Base-by-base conservation (phyloP, 2,888 invertebrate genomes). In the Orthonychiurus folsomi region DNA sequence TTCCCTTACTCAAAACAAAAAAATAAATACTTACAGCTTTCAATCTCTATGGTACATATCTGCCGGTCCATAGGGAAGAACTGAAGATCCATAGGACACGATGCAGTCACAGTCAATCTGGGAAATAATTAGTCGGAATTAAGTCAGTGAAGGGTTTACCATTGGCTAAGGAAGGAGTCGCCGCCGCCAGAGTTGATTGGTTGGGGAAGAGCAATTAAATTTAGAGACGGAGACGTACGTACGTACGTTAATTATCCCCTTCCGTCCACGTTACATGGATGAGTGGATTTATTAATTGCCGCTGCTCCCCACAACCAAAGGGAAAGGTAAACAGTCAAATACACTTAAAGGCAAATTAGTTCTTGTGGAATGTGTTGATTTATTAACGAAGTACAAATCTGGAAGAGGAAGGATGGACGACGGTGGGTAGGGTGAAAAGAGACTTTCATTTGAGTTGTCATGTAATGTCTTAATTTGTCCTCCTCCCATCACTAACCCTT, bases 31-130 rank as follows among this genome's bases (percentile, higher is more conserved):
- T 73, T 67, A 73, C 73, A 73, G 69, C 71, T 71, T 71, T 73
- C 73, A 68, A 73, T 73, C 69, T 73, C 72, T 66, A 73, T 72
- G 66, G 69, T 73, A 69, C 73, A 73, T 65, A 72, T 71, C 64
- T 73, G 73, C 67, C 73, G 69, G 68, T 73, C 73, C 73, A 73
- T 73, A 57, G 73, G 73, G 70, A 73, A 73, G 69, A 70, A 73
- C 56, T 71, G 72, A 60, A 73, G 71, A 67, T 73, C 69, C 73
- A 73, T 73, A 58, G 73, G 73, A 71, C 73, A 73, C 50, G 72
- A 71, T 59, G 73, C 72, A 65, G 73, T 73, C 66, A 73, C 72
- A 70, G 73, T 73, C 69, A 73, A 72, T 69, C 73, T 73, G 59
- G 27, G 69, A 69, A 57, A 24, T 53, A 52, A 23, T 37, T 37